Conservation (phyloP, 2,888 invertebrate genomes). For the Sminthurinus aureus region DNA sequence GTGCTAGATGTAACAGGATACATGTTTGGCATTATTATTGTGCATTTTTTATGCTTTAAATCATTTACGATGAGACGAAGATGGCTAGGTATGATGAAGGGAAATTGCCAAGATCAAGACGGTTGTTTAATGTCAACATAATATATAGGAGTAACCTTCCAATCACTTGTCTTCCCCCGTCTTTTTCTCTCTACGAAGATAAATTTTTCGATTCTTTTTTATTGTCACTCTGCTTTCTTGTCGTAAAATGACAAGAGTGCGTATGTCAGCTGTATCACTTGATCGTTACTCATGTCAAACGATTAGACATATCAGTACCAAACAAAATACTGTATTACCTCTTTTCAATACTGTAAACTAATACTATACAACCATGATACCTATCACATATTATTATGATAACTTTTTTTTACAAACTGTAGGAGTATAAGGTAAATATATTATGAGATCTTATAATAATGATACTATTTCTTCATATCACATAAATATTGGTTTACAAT, state of each 20-base stretch:
- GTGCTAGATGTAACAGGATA: no score
- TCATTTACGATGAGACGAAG: not conserved
- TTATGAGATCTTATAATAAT: no score
- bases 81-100: not conserved
- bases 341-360: no score
- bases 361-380: no score
- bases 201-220: not conserved
- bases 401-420: no score
- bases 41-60: no score
- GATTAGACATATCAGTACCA: slow-evolving; percentile 23
- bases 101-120: slow-evolving; percentile 21
- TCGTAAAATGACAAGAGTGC: not conserved
- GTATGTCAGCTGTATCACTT: slow-evolving; percentile 24
- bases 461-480: no score
- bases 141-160: not conserved
- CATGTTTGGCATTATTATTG: no score
- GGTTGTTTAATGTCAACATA: slow-evolving; percentile 18
- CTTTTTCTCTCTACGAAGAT: not conserved
- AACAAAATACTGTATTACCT: not conserved
- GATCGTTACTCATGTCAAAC: slow-evolving; percentile 26
- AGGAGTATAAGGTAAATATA: no score
- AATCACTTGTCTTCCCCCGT: not conserved
- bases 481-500: no score
- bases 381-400: no score
- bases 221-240: not conserved